Base-by-base conservation (phyloP, 1,140 invertebrate genomes). In the Pogonomyrmex barbatus region DNA sequence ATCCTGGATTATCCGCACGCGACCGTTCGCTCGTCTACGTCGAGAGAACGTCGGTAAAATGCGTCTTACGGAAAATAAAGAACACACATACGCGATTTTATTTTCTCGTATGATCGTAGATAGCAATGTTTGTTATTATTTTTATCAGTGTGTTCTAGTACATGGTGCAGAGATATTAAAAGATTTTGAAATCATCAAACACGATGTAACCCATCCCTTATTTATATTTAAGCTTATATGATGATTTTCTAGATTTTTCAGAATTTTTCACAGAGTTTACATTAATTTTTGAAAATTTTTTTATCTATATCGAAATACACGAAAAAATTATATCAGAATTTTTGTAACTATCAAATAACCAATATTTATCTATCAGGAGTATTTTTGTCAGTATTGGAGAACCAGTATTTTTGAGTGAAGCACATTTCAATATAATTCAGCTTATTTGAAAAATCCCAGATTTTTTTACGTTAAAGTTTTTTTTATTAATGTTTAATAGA, bases 1-100 rank as follows among this genome's bases (percentile, higher is more conserved):
- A 82, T 82, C 36, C 33, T 33, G 24, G 50, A 76, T 63, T 76
- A 65, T 78, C 39, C 60, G 47, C 36, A 39, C 39, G 47, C 60
- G 24, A 42, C 39, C 58, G n/a, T 42, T 81, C 45, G 47, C 30
- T 67, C n/a, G 39, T 30, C 33, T 10, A 10, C 5, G n/a, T 50
- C 47, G 47, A 67, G 47, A 67, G 36, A 67, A 39, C 42, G n/a
- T 77, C 17, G 42, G 17, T 30, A 24, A 24, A 24, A 77, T n/a
- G 47, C 36, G 14, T 81, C 30, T n/a, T 36, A 36, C 30, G n/a
- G n/a, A 67, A 42, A 68, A 30, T 79, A 39, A 17, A 2, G 56
- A 3, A 14, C 5, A 36, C 4, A 12, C 4, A 5, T 33, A 33
- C 56, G 17, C 45, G 4, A 50, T 45, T 60, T 47, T 50, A 76